These are phyloP conservation scores for Ciconia stormi DNA, from an alignment of 2,113 vertebrate species.

Conservation along the genomic window DNA sequence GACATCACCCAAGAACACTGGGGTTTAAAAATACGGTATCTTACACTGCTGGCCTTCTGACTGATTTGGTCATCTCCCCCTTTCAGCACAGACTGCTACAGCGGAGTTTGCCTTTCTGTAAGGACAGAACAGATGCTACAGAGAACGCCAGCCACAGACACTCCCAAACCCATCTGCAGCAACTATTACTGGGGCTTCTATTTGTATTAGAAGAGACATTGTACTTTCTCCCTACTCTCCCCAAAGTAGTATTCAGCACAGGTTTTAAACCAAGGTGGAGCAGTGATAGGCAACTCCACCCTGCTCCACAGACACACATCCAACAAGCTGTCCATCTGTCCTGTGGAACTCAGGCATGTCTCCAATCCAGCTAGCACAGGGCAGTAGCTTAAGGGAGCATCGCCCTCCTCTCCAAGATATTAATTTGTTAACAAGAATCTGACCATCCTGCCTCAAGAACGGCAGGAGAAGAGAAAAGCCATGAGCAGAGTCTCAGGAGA, in stretches of 20 bases:
- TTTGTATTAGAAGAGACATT: not conserved
- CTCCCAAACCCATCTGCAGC: constrained; percentile 9
- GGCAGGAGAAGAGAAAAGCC: not conserved
- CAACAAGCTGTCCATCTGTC: not conserved
- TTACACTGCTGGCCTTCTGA: not conserved
- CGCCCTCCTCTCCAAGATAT: not conserved
- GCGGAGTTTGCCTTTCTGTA: not conserved
- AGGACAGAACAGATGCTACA: not conserved
- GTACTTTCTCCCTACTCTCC: not conserved
- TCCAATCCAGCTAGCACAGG: not conserved
- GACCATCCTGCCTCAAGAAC: not conserved
- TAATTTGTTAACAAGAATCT: not conserved
- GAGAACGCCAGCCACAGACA: not conserved
- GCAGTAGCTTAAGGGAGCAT: not conserved
- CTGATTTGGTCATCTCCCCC: not conserved
- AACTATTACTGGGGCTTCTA: not conserved
- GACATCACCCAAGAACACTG: not conserved
- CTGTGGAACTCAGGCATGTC: not conserved
- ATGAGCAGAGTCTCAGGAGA: rapidly evolving
- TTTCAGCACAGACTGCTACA: not conserved
- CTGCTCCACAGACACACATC: not conserved
- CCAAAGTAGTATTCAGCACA: not conserved
- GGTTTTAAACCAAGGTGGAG: not conserved
- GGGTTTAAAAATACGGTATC: not conserved
- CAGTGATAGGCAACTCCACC: not conserved